These are phyloP conservation scores for Erpornis zantholeuca DNA, from an alignment of 2,113 vertebrate genomes.

Conservation along the genomic window DNA sequence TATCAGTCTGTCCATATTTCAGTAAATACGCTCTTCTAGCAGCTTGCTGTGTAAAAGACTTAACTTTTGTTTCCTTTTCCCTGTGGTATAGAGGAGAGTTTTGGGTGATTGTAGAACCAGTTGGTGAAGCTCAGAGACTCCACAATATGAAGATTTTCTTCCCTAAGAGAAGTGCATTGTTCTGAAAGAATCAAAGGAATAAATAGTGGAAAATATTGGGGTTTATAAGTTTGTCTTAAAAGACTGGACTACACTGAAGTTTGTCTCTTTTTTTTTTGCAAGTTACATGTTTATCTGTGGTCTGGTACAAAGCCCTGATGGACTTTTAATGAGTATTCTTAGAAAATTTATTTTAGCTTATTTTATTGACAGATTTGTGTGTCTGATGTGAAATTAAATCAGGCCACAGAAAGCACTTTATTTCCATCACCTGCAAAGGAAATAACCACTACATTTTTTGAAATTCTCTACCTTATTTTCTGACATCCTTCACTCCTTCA, in stretches of 20 bases:
- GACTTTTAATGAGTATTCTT: neutral
- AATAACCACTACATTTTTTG: accelerated
- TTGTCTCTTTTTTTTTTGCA: neutral
- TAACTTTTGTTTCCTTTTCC: neutral
- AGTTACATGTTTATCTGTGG: neutral
- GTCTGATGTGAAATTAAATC: neutral
- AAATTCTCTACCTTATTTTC: neutral
- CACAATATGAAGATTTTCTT: neutral
- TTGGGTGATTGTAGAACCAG: neutral
- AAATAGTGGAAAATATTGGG: neutral
- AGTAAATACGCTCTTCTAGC: neutral
- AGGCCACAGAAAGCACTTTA: neutral
- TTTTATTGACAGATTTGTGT: neutral
- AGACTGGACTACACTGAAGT: neutral
- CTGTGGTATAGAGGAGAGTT: neutral
- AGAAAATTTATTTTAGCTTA: neutral
- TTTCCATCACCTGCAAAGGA: neutral
- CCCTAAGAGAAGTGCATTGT: neutral
- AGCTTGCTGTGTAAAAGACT: neutral
- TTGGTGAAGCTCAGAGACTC: neutral
- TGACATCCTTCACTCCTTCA: neutral
- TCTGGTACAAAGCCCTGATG: neutral
- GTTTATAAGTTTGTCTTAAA: neutral
- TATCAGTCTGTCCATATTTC: neutral
- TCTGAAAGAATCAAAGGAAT: neutral